Evolutionary conservation across 2,797 vertebrate species (phyloP).

Genomic region (Hoplostethus mediterraneus): DNA sequence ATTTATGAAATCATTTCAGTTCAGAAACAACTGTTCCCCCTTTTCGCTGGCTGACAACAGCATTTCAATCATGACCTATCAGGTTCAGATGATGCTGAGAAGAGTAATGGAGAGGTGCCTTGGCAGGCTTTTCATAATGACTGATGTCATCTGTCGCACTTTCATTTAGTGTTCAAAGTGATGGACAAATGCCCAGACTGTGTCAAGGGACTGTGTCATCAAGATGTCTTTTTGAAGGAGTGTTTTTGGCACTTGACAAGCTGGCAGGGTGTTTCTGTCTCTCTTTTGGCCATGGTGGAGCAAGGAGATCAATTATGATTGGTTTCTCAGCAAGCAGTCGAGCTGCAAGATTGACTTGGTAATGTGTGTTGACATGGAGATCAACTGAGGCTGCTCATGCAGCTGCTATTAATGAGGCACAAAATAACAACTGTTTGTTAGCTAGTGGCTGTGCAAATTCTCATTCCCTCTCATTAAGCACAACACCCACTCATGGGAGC

Average conservation of each 20-base stretch:
- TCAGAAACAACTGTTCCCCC: slow-evolving; percentile 29
- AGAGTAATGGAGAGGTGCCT: slow-evolving; percentile 36
- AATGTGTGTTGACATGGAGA: slow-evolving; percentile 74
- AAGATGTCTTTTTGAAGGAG: slow-evolving; percentile 70
- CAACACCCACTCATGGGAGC: slow-evolving; percentile 36
- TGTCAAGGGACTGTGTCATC: slow-evolving; percentile 63
- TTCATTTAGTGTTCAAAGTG: slow-evolving; percentile 76
- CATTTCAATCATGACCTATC: slow-evolving; percentile 49
- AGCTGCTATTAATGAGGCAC: slow-evolving; percentile 76
- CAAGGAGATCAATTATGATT: slow-evolving; percentile 71
- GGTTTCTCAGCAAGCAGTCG: slow-evolving; percentile 63
- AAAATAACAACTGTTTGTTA: slow-evolving; percentile 69
- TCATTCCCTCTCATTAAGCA: slow-evolving; percentile 57
- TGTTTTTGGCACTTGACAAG: slow-evolving; percentile 67
- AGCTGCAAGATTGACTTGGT: slow-evolving; percentile 68
- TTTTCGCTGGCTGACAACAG: slow-evolving; percentile 21
- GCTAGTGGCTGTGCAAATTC: slow-evolving; percentile 46
- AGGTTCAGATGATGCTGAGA: slow-evolving; percentile 41
- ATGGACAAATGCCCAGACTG: slow-evolving; percentile 68
- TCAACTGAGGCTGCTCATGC: slow-evolving; percentile 63
- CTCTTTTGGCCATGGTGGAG: slow-evolving; percentile 21
- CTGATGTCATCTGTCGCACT: slow-evolving; percentile 69
- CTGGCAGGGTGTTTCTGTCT: slow-evolving; percentile 47
- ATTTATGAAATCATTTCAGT: slow-evolving; percentile 34
- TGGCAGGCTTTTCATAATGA: slow-evolving; percentile 65